These are phyloP conservation scores for Lasioglossum zephyrum DNA, from an alignment of 2,888 invertebrate genomes.

Conservation along the genomic window DNA sequence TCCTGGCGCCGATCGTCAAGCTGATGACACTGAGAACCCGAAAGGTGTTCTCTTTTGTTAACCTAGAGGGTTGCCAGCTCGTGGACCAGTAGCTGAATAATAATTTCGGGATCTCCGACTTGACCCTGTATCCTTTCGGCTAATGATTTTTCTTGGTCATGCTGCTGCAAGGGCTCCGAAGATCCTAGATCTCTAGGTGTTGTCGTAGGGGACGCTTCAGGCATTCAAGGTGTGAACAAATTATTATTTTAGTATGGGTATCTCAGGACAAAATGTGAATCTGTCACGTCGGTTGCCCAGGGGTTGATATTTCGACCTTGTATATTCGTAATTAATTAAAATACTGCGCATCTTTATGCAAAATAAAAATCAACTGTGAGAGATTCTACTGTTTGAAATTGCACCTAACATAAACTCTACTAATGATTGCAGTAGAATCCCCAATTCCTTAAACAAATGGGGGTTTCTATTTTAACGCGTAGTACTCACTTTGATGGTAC, in stretches of 20 bases:
- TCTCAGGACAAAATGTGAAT: neutral
- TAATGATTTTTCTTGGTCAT: neutral
- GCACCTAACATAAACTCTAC: neutral
- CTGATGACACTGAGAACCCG: constrained; percentile 20
- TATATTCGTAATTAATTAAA: neutral
- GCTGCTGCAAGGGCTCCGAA: neutral
- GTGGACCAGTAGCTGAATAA: neutral
- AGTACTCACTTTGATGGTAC: neutral
- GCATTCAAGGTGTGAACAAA: neutral
- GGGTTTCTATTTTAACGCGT: neutral
- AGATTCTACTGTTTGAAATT: too few relatives aligned
- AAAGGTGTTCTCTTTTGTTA: constrained; percentile 8
- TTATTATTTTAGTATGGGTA: neutral
- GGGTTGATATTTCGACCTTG: neutral
- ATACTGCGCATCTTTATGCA: too few relatives aligned
- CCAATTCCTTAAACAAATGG: neutral
- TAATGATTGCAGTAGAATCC: too few relatives aligned
- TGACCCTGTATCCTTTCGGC: neutral
- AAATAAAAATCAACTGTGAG: too few relatives aligned
- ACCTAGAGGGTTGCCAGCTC: neutral
- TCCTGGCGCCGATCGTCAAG: neutral
- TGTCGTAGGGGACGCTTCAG: neutral
- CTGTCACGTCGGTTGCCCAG: neutral
- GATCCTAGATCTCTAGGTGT: neutral
- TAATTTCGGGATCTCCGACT: neutral